Evolutionary conservation across 30 jellyfish, hydroid and myxozoan genomes (phyloP).

Genomic region (Hydractinia echinata): DNA sequence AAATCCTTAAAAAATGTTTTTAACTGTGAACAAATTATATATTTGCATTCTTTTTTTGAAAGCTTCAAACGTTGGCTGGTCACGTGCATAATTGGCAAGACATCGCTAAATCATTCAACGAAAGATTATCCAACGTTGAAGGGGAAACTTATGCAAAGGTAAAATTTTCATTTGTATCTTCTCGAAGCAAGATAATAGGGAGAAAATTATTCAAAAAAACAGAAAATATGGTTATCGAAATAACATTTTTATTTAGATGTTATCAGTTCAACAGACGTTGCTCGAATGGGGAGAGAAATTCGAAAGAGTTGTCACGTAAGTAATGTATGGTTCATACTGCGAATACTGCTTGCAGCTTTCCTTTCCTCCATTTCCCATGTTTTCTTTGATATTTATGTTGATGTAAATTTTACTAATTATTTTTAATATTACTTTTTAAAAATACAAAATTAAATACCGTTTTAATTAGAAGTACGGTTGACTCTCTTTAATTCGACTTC

Average conservation of each 20-base stretch:
- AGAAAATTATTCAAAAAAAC: not conserved
- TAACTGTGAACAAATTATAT: too few species aligned
- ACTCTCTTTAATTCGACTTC: too few species aligned
- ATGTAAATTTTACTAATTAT: too few species aligned
- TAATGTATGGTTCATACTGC: not conserved
- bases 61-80: slow-evolving; percentile 56
- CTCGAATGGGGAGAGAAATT: slow-evolving; percentile 59
- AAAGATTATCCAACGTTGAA: slow-evolving; percentile 39
- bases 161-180: not conserved
- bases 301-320: slow-evolving; percentile 61
- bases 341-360: too few species aligned
- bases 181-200: not conserved
- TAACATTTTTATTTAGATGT: slow-evolving; percentile 11
- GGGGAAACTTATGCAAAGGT: slow-evolving; percentile 46
- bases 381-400: too few species aligned
- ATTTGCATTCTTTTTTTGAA: not conserved
- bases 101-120: slow-evolving; percentile 40
- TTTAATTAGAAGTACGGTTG: too few species aligned
- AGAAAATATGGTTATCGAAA: not conserved
- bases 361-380: too few species aligned
- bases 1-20: too few species aligned
- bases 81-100: slow-evolving; percentile 76
- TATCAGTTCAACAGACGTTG: slow-evolving; percentile 30
- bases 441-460: too few species aligned
- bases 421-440: too few species aligned